phyloP scores from a whole-genome alignment of 2,888 invertebrate genomes.

The Hirtodrosophila alboralis region DNA sequence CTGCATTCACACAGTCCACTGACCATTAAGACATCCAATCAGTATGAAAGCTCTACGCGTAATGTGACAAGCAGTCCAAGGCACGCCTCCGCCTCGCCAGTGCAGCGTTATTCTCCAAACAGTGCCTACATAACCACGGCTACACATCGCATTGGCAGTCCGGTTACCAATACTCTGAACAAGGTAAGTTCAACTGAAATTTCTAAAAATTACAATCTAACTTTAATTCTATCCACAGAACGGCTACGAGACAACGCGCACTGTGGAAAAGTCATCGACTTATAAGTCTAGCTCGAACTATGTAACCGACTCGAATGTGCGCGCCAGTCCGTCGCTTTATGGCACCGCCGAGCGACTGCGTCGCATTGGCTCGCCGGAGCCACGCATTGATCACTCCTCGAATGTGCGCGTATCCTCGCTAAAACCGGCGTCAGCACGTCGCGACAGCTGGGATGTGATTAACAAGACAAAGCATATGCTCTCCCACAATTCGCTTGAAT shows the following conservation, averaged over 20 bases:
- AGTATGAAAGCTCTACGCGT: conserved; percentile 80
- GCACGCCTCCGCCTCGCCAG: conserved; percentile 82
- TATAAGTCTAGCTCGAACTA: conserved; percentile 85
- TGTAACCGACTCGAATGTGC: conserved; percentile 82
- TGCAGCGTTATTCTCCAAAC: conserved; percentile 85
- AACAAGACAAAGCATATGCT: conserved; percentile 91
- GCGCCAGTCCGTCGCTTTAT: conserved; percentile 86
- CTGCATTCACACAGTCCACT: conserved; percentile 83
- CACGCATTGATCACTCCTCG: conserved; percentile 86
- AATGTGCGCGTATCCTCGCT: conserved; percentile 87
- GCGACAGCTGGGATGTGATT: conserved; percentile 93
- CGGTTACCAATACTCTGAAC: conserved; percentile 70
- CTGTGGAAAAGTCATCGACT: conserved; percentile 85
- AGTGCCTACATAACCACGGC: conserved; percentile 85
- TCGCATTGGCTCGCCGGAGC: conserved; percentile 85
- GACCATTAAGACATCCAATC: conserved; percentile 83
- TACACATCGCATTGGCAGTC: conserved; percentile 84
- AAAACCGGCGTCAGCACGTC: conserved; percentile 86
- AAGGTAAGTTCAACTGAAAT: conserved; percentile 46
- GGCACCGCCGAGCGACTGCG: conserved; percentile 83
- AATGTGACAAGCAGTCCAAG: conserved; percentile 82
- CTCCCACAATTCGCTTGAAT: conserved; percentile 89
- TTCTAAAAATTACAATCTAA: background rate
- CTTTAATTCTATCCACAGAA: conserved; percentile 49
- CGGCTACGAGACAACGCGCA: conserved; percentile 81